Conservation (phyloP, 2,113 vertebrate species). For the Silurus asotus region DNA sequence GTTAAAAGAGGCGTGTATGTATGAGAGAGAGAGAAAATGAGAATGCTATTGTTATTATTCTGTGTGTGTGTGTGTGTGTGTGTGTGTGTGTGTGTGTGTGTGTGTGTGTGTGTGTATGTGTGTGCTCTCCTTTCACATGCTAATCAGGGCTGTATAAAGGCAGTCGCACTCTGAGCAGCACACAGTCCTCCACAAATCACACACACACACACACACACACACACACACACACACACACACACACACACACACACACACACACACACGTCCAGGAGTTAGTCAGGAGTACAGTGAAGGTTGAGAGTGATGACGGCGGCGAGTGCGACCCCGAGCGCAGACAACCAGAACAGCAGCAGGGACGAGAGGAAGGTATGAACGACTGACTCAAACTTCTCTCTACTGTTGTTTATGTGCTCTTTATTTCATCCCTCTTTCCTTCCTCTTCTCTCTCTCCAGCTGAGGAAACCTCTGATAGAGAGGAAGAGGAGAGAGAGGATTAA, state of each 20-base stretch:
- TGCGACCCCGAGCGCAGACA: conserved; percentile 63
- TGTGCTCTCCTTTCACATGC: conserved; percentile 82
- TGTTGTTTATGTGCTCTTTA: background rate
- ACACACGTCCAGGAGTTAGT: background rate
- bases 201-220: background rate
- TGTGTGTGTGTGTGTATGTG: conserved; percentile 89
- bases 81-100: conserved; percentile 83
- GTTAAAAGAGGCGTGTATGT: background rate
- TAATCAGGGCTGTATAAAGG: conserved; percentile 85
- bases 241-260: background rate
- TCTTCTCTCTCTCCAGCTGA: conserved; percentile 68
- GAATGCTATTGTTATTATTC: background rate
- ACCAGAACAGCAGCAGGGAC: conserved; percentile 76
- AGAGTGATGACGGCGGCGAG: conserved; percentile 78
- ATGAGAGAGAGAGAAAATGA: background rate
- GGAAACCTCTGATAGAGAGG: conserved; percentile 88
- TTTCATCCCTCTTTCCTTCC: background rate
- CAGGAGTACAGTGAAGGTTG: background rate
- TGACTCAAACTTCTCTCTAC: conserved; percentile 1
- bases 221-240: background rate
- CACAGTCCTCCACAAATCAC: background rate
- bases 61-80: background rate
- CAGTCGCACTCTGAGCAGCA: conserved; percentile 27
- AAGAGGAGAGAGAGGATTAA: conserved; percentile 89
- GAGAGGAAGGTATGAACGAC: conserved; percentile 81